phyloP scores from a whole-genome alignment of 2,888 invertebrate genomes.

The Diadegma fenestrale region DNA sequence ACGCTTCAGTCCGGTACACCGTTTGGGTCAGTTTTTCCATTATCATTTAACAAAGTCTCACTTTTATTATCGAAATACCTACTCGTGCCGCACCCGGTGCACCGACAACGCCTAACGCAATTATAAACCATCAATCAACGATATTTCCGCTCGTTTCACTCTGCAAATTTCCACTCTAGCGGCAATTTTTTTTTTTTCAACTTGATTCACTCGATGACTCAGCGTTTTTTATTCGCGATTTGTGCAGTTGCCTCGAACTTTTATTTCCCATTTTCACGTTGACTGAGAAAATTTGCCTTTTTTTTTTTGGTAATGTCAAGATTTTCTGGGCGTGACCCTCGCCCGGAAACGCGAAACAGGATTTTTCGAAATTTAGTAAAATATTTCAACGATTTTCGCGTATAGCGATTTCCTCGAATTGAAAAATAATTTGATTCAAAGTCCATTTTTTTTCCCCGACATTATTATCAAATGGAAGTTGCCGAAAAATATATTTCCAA shows the following conservation, averaged over 20 bases:
- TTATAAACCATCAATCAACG: conserved; percentile 45
- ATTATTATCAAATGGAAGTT: neutral
- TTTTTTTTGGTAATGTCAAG: neutral
- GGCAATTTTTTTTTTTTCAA: neutral
- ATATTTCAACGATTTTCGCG: neutral
- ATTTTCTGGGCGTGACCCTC: neutral
- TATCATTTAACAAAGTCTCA: neutral
- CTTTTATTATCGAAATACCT: neutral
- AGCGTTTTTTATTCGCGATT: neutral
- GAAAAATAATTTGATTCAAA: neutral
- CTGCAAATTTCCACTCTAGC: neutral
- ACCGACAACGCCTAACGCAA: conserved; percentile 6
- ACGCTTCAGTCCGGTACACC: conserved; percentile 90
- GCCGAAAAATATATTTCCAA: too few relatives aligned
- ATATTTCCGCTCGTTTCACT: neutral
- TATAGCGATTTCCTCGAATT: neutral
- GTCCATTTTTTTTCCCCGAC: neutral
- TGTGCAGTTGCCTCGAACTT: neutral
- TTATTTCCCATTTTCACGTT: neutral
- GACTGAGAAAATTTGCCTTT: neutral
- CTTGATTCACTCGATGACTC: neutral
- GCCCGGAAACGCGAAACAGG: too few relatives aligned
- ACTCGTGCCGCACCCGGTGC: neutral
- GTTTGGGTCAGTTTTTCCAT: conserved; percentile 86
- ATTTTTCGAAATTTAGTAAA: neutral